Base-by-base conservation (phyloP, 2,888 invertebrate genomes). In the Pimpla rufipes region DNA sequence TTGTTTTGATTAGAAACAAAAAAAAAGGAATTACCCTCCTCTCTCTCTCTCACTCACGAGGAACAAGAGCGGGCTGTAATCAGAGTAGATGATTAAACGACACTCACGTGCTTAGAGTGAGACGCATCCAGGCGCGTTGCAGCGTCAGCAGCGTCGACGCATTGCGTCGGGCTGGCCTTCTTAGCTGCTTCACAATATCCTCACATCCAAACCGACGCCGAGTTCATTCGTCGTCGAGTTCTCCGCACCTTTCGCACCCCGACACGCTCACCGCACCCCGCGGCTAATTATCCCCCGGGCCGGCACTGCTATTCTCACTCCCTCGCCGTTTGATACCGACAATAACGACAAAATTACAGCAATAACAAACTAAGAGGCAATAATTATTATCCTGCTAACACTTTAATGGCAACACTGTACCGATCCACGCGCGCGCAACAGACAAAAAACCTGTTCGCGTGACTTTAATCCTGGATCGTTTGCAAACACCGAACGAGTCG, bases 101-200 rank as follows among this genome's bases (percentile, higher is more conserved):
- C 87, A 95, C 95, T 95, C 91, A 95, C 95, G 95, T 95, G 95
- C 94, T 95, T 95, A 95, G 94, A 95, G 95, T 95, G 95, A 95
- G 95, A 95, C 95, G 95, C 95, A 95, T 95, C 95, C 95, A 95
- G 95, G 92, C 93, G 93, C 93, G 93, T 93, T 93, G 92, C 80
- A 83, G 83, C 93, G 93, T 93, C 93, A 93, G 93, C 93, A 93
- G 93, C 93, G 93, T 93, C 93, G 93, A 93, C 93, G 93, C 93
- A 93, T 93, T 92, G 93, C 93, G 93, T 93, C 93, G 93, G 92
- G 91, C 93, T 93, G 92, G 93, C 93, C 92, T 91, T 92, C 90
- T 90, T 87, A 91, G 90, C 93, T 92, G 91, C 92, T 93, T 92
- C 79, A 91, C 89, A 91, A 93, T 93, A 93, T 90, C 90, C 89